These are phyloP conservation scores for Zygothrica quintamaculata DNA, from an alignment of 2,888 invertebrate species.

Conservation along the genomic window DNA sequence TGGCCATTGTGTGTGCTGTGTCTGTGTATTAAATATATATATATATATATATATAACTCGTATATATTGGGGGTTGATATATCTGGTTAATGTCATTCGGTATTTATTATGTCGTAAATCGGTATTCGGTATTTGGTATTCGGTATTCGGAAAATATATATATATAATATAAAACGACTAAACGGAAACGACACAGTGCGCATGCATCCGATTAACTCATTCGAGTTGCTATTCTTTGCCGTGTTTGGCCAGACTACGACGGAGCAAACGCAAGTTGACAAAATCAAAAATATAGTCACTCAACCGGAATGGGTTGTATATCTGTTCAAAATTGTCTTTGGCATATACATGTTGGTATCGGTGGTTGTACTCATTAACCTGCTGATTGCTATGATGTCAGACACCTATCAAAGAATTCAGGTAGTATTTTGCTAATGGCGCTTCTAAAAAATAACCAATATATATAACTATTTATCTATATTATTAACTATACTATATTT, in stretches of 20 bases:
- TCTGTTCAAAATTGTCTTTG: slow-evolving; percentile 94
- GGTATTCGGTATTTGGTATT: slow-evolving; percentile 36
- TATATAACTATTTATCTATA: slow-evolving; percentile 19
- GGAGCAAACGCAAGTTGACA: slow-evolving; percentile 90
- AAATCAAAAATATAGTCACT: slow-evolving; percentile 85
- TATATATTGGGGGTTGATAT: slow-evolving; percentile 47
- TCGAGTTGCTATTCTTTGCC: slow-evolving; percentile 99
- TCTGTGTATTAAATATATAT: slow-evolving; percentile 26
- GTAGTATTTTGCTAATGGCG: slow-evolving; percentile 86
- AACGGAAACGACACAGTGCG: slow-evolving; percentile 88
- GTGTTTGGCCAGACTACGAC: slow-evolving; percentile 97
- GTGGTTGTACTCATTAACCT: slow-evolving; percentile 99
- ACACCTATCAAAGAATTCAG: slow-evolving; percentile 99
- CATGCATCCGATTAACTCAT: slow-evolving; percentile 95
- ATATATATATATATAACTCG: slow-evolving; percentile 7
- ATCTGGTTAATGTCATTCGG: slow-evolving; percentile 23
- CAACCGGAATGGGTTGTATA: slow-evolving; percentile 94
- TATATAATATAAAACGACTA: slow-evolving; percentile 11
- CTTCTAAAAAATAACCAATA: slow-evolving; percentile 46
- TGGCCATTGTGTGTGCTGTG: slow-evolving; percentile 53
- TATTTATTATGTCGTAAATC: slow-evolving; percentile 36
- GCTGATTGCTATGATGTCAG: slow-evolving; percentile 99
- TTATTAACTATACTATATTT: slow-evolving; percentile 2
- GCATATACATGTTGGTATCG: slow-evolving; percentile 99
- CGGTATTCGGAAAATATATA: slow-evolving; percentile 11